Evolutionary conservation across 2,797 vertebrate species (phyloP).

Genomic region (Setipinna tenuifilis): DNA sequence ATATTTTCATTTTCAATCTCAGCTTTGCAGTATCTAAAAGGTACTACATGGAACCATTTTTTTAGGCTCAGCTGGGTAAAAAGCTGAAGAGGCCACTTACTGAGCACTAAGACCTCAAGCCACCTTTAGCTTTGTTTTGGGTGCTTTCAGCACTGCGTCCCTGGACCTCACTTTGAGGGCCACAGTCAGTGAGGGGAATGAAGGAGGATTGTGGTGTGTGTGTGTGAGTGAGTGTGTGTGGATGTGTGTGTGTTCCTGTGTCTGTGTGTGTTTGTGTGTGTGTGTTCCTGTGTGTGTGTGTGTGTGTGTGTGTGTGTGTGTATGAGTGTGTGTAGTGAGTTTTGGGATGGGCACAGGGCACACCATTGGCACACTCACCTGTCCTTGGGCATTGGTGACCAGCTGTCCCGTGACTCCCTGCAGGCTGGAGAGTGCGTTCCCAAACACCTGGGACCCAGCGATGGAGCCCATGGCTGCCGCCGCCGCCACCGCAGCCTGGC

Average conservation of each 20-base stretch:
- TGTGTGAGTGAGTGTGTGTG: too few relatives aligned
- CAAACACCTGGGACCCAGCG: constrained; percentile 92
- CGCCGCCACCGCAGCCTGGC: constrained; percentile 90
- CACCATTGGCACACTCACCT: constrained; percentile 81
- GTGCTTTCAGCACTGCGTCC: neutral
- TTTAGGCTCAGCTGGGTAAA: neutral
- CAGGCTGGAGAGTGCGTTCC: constrained; percentile 91
- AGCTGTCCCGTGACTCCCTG: constrained; percentile 96
- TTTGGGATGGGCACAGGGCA: too few relatives aligned
- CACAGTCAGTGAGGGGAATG: neutral
- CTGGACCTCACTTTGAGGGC: neutral
- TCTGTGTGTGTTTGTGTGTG: neutral
- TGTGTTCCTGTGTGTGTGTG: neutral
- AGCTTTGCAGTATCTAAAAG: neutral
- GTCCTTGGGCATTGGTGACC: constrained; percentile 99
- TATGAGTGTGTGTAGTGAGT: neutral
- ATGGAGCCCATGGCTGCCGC: constrained; percentile 92
- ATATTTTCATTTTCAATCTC: neutral
- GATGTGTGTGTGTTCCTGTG: too few relatives aligned
- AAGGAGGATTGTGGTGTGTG: neutral
- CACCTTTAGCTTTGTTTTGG: neutral
- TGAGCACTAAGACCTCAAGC: neutral
- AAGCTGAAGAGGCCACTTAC: neutral
- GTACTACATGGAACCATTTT: neutral
- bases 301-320: neutral